Conservation (phyloP, 2,888 invertebrate species). For the Celastrina argiolus region DNA sequence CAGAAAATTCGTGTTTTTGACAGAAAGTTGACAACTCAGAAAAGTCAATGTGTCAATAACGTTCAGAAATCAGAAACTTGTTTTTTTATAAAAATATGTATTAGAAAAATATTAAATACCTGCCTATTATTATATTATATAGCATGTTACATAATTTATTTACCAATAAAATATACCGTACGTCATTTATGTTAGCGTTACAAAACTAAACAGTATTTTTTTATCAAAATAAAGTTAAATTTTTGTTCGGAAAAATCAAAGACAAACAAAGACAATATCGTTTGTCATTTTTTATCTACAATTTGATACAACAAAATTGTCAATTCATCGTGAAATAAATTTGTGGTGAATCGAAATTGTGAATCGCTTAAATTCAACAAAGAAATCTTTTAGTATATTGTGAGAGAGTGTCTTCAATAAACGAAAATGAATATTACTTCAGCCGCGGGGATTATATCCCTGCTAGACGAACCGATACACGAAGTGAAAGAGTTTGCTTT, state of each 20-base stretch:
- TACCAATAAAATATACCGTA: no score
- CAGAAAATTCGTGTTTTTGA: constrained; percentile 36
- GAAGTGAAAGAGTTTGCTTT: constrained; percentile 96
- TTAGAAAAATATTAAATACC: no score
- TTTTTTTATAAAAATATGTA: no score
- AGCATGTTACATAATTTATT: no score
- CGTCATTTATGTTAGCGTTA: no score
- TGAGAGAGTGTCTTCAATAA: constrained; percentile 19
- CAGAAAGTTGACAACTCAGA: constrained; percentile 60
- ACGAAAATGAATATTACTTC: constrained; percentile 72
- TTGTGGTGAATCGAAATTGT: constrained; percentile 30
- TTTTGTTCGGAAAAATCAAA: background rate
- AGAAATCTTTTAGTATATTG: constrained; percentile 25
- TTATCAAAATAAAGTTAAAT: no score
- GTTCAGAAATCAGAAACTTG: background rate
- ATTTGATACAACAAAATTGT: constrained; percentile 60
- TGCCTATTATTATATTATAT: no score
- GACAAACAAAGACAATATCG: constrained; percentile 6
- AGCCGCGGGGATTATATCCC: constrained; percentile 94
- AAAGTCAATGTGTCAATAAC: background rate
- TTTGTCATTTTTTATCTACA: constrained; percentile 14
- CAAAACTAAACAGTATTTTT: no score
- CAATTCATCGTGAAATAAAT: constrained; percentile 57
- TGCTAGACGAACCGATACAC: constrained; percentile 95
- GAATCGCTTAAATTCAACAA: constrained; percentile 38